Base-by-base conservation (phyloP, 2,113 vertebrate species). In the Colaptes auratus region DNA sequence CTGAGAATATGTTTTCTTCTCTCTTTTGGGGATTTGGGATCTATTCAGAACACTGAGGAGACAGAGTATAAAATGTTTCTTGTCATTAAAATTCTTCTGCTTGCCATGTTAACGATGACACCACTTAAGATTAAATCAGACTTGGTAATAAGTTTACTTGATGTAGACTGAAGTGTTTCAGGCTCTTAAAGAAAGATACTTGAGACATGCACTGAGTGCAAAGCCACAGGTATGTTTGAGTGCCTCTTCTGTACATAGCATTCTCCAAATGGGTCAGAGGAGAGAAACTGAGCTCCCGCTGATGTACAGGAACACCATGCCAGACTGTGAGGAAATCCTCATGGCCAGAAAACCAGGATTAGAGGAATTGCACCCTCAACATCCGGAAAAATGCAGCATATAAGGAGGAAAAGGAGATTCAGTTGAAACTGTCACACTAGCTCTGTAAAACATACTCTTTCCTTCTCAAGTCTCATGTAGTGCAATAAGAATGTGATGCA, bases 121-220 rank as follows among this genome's bases (percentile, higher is more conserved):
- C 91, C 87, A 92, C 81, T 92, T 95, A 95, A 90, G 73, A 30
- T 92, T 92, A 95, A 86, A 90, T 95, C 90, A 74, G 44, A 92
- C 58, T 86, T 86, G 82, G 72, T 93, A 97, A 95, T 95, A 97
- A 96, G 95, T 94, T 97, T 92, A 69, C 83, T 93, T 96, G 89
- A 89, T 76, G 24, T 90, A 95, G 79, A 21, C 25, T 76, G 77
- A 86, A 92, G 86, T 66, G 67, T 95, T 92, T 94, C 64, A 90
- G 30, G 79, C 74, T 93, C 90, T 93, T 75, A 72, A 61, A 35
- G 89, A 36, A 73, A 82, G 64, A 55, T 42, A 86, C 88, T 87
- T 52, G 59, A 91, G 72, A 91, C 88, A 89, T 82, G 55, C n/a
- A 30, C 59, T 48, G 82, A 92, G 69, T 89, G 65, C 75, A 74